phyloP scores from a whole-genome alignment of 1,140 invertebrate genomes.

The Megalonaias nervosa region DNA sequence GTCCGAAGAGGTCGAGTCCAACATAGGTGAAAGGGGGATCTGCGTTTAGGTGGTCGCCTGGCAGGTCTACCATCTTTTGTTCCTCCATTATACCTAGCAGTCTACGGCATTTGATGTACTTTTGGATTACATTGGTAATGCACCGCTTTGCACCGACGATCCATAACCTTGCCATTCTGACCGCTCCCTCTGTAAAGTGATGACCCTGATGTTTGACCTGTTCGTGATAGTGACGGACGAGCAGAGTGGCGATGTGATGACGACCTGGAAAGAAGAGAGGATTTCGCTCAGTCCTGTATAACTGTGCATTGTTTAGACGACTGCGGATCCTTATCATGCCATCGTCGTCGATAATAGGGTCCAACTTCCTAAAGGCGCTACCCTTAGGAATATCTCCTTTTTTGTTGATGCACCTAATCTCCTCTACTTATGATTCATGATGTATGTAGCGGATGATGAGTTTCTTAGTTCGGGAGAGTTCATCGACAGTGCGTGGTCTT shows the following conservation, averaged over 20 bases:
- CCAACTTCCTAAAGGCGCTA: not conserved
- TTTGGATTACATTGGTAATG: conserved; percentile 7
- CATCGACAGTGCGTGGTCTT: not conserved
- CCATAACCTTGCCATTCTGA: conserved; percentile 27
- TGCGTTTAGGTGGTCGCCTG: not conserved
- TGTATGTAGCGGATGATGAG: conserved; percentile 8
- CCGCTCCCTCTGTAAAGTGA: conserved; percentile 23
- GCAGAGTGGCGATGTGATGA: conserved; percentile 1
- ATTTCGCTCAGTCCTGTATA: conserved; percentile 2
- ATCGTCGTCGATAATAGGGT: conserved; percentile 1
- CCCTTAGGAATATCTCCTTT: not conserved
- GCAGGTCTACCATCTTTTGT: conserved; percentile 14
- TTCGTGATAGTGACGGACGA: conserved; percentile 9
- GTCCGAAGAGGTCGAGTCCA: conserved; percentile 24
- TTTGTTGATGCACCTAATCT: conserved; percentile 6
- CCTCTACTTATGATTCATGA: conserved; percentile 8
- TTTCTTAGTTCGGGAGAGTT: not conserved
- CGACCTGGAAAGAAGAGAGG: not conserved
- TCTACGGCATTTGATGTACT: conserved; percentile 13
- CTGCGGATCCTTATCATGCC: conserved; percentile 3
- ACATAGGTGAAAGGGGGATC: conserved; percentile 15
- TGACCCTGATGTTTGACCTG: conserved; percentile 8
- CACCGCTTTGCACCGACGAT: conserved; percentile 21
- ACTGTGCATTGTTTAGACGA: not conserved
- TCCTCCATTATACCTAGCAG: not conserved